Evolutionary conservation across 1,140 invertebrate genomes (phyloP), one percentile per base, ranked within the genome.

Genomic region (Cephus cinctus): DNA sequence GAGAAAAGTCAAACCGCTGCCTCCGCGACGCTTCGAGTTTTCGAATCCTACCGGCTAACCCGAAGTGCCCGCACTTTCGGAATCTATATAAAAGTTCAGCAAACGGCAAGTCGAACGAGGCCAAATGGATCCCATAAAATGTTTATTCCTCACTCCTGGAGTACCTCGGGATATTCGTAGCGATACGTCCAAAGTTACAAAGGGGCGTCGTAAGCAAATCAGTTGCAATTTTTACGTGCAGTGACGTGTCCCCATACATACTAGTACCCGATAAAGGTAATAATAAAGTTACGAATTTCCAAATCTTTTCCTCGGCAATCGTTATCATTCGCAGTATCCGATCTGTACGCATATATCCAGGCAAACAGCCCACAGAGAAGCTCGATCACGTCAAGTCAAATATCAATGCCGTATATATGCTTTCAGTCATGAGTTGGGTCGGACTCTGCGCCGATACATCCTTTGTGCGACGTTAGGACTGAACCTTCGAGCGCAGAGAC

Each of bases 51-150:
- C 14, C 43, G 31, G 34, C 15, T 32, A 27, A 30, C 40, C n/a
- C 35, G 25, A 34, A 48, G 31, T 32, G 43, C 43, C 34, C 14
- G 21, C 31, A 34, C 16, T 52, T 49, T 50, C 32, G 30, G 35
- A 59, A 56, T 50, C 53, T 47, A 56, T 36, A 36, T 56, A 56
- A 56, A 52, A 59, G 52, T 39, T 56, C n/a, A n/a, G n/a, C n/a
- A n/a, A n/a, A n/a, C n/a, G n/a, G n/a, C n/a, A n/a, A n/a, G n/a
- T n/a, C n/a, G n/a, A n/a, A n/a, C n/a, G n/a, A n/a, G n/a, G n/a
- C n/a, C n/a, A 47, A 55, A 55, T 50, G 32, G 32, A 47, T 21
- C 5, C 36, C 36, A 35, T 55, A 55, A 57, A 58, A 58, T 58
- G 31, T 52, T 58, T 52, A 47, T 47, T 52, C 31, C 23, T 25